Base-by-base conservation (phyloP, 2,797 vertebrate genomes). In the Peromyscus eremicus region DNA sequence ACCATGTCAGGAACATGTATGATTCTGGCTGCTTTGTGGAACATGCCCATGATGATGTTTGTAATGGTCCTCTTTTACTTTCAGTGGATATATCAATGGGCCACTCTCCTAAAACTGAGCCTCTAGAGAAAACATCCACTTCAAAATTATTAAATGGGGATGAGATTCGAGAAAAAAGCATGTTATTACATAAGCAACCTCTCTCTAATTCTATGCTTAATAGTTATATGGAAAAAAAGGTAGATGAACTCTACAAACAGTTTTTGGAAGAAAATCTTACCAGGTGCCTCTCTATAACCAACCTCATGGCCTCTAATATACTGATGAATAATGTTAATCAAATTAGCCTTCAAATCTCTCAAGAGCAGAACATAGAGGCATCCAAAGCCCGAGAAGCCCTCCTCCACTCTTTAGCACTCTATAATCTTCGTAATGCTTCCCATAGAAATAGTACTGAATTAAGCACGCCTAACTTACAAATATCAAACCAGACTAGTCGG, bases 121-220 rank as follows among this genome's bases (percentile, higher is more conserved):
- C 84, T 64, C n/a, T 46, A n/a, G 75, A 97, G 29, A 80, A 13
- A 0, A 84, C 27, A 52, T 66, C 23, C 29, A 27, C 2, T 6
- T 11, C 73, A 9, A 92, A 95, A 5, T 73, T 95, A 66, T 81
- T 94, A 83, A 8, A 92, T 52, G 97, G 82, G 46, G 98, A 97
- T 9, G 98, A 98, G 37, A 96, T 92, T 73, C 98, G 93, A 82
- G 99, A 99, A 87, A 98, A 95, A 97, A 99, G 99, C 57, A 98
- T 99, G 1, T 0, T 90, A 21, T 85, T 98, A 55, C 93, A 95
- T 0, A 97, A 98, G 34, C 99, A 99, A 97, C 99, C 99, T 1
- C 98, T 99, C 80, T 99, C 99, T 21, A 99, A 99, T 98, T 99
- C 99, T 0, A 14, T 98, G 68, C 98, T 99, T 96, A 99, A 99